phyloP scores from a whole-genome alignment of 2,113 vertebrate species.

The Camelus bactrianus region DNA sequence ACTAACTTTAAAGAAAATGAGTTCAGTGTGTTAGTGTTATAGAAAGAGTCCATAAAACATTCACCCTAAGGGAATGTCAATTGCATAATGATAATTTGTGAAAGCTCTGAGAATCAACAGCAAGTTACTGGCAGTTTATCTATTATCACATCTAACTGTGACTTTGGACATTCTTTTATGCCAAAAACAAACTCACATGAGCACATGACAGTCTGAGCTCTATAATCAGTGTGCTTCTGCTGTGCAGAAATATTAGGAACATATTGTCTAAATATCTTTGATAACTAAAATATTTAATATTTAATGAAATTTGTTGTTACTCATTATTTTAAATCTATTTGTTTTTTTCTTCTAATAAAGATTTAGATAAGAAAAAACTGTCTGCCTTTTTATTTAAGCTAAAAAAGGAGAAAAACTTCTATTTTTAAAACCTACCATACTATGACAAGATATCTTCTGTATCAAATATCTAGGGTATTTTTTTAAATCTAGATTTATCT shows the following conservation, averaged over 20 bases:
- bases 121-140: conserved; percentile 61
- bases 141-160: conserved; percentile 67
- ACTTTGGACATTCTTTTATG: conserved; percentile 73
- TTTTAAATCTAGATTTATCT: background rate
- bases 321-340: conserved; percentile 80
- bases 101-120: conserved; percentile 48
- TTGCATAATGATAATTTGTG: conserved; percentile 55
- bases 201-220: conserved; percentile 73
- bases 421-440: background rate
- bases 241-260: conserved; percentile 86
- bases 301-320: conserved; percentile 83
- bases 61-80: conserved; percentile 57
- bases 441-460: background rate
- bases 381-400: conserved; percentile 33
- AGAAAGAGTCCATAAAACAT: conserved; percentile 16
- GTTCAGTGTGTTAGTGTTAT: conserved; percentile 61
- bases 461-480: background rate
- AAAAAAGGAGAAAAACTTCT: background rate
- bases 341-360: conserved; percentile 89
- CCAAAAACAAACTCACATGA: conserved; percentile 83
- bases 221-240: conserved; percentile 86
- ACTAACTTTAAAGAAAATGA: conserved; percentile 68
- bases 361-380: conserved; percentile 82
- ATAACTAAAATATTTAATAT: conserved; percentile 84
- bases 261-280: conserved; percentile 81